A percentile compares a stretch with the other conserved stretches of the same genome.
Conservation (phyloP, 2,888 invertebrate species). For the Perizoma affinitatum region DNA sequence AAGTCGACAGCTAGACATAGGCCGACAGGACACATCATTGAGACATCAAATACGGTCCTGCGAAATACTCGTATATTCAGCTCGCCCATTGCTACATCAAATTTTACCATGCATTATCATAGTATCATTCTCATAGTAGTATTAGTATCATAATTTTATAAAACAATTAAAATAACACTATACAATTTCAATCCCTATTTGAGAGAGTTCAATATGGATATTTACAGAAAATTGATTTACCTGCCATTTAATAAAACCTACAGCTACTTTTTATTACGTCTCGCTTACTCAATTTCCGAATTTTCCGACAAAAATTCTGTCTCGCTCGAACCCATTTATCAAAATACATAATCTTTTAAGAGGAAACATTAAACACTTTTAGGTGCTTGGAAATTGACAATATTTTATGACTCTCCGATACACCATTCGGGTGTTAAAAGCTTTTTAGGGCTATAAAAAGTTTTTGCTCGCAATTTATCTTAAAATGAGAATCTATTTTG, state of each 20-base stretch:
- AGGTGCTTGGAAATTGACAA: conserved; percentile 40
- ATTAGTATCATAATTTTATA: too few relatives aligned
- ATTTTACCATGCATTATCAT: too few relatives aligned
- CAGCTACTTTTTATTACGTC: conserved; percentile 9
- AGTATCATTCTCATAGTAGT: too few relatives aligned
- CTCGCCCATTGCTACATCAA: too few relatives aligned
- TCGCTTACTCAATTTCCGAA: conserved; percentile 31
- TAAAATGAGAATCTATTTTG: conserved; percentile 35
- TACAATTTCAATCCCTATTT: too few relatives aligned
- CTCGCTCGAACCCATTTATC: conserved; percentile 32
- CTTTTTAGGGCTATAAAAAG: conserved; percentile 39
- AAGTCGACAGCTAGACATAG: too few relatives aligned
- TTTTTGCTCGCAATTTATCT: conserved; percentile 37
- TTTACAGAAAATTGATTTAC: conserved; percentile 11
- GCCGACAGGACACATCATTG: too few relatives aligned
- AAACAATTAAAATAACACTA: too few relatives aligned
- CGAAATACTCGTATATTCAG: too few relatives aligned
- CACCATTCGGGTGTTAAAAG: conserved; percentile 42
- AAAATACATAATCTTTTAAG: conserved; percentile 36
- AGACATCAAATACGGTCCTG: too few relatives aligned
- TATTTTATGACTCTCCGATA: conserved; percentile 41
- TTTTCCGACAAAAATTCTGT: conserved; percentile 33
- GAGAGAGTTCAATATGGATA: conserved; percentile 5
- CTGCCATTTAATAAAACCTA: conserved; percentile 13
- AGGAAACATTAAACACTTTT: conserved; percentile 34